Evolutionary conservation across 1,140 invertebrate genomes (phyloP), one percentile per base, ranked within the genome.

Genomic region (Hetaerina americana): DNA sequence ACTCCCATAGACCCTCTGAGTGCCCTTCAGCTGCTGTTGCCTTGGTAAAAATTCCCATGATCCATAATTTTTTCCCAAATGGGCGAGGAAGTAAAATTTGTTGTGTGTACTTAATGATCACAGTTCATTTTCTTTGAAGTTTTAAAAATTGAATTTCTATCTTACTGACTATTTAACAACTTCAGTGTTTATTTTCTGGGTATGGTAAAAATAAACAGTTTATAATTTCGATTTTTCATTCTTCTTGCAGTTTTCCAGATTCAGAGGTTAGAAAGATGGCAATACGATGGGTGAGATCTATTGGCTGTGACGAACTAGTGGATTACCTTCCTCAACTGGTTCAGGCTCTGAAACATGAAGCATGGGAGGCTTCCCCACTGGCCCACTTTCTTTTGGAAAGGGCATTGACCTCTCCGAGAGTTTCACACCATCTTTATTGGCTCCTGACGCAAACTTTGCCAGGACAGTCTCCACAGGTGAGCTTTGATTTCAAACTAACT

Each of bases 341-440:
- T 28, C 94, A 98, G 82, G 95, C 94, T 0, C 81, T 98, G 26
- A 94, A 96, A 74, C 94, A 95, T 79, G 96, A 98, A 80, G 93
- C 92, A 0, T 96, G 95, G 77, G 93, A 97, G 78, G 88, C 91
- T 66, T 96, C 93, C 29, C 86, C 92, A 0, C 82, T 97, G 40
- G 89, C 93, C 0, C 84, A 85, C 76, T 90, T 98, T 76, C 82
- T 98, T 31, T 81, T 98, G 6, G 89, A 94, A 76, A 87, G 93
- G 75, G 89, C 95, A 1, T 83, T 97, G 72, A 85, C 88, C 26
- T 95, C 93, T 57, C 91, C 95, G 0, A 85, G 94, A 73, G 91
- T 98, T 72, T 93, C 96, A 1, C 96, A 99, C 83, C 88, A 93
- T 76, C 84, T 99, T 75, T 99, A 97, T 81, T 99, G 97, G 97